Percentiles rank a stretch among this genome's conserved stretches.
These are phyloP conservation scores for Drosophila lacteicornis DNA, from an alignment of 1,140 invertebrate genomes.

Conservation along the genomic window DNA sequence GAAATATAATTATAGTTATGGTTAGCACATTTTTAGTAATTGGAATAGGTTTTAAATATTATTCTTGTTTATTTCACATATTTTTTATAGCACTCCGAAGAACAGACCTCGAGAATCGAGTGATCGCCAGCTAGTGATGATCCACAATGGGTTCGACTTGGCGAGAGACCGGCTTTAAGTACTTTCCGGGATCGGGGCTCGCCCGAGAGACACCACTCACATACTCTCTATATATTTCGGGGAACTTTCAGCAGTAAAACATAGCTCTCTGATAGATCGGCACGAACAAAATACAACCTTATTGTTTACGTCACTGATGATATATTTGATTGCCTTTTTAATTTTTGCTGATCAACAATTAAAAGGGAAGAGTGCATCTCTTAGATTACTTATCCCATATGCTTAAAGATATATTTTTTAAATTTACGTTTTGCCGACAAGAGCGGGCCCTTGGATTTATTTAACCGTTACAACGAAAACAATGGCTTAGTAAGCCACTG, in stretches of 20 bases:
- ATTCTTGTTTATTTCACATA: conserved; percentile 1
- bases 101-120: conserved; percentile 19
- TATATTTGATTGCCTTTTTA: too few species aligned
- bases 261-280: too few species aligned
- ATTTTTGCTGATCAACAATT: too few species aligned
- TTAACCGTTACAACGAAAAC: too few species aligned
- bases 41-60: neutral
- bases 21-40: neutral
- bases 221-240: neutral
- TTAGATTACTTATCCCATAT: too few species aligned
- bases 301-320: too few species aligned
- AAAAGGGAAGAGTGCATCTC: too few species aligned
- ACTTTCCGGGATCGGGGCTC: conserved; percentile 17
- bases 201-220: neutral
- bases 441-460: too few species aligned
- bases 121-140: conserved; percentile 24
- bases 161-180: conserved; percentile 46
- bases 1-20: neutral
- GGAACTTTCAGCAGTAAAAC: conserved; percentile 34
- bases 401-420: too few species aligned
- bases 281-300: too few species aligned
- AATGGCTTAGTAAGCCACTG: too few species aligned
- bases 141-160: conserved; percentile 56
- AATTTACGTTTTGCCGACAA: too few species aligned
- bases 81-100: conserved; percentile 1